These are phyloP conservation scores for Drosophila sproati DNA, from an alignment of 1,140 invertebrate genomes.

Conservation along the genomic window DNA sequence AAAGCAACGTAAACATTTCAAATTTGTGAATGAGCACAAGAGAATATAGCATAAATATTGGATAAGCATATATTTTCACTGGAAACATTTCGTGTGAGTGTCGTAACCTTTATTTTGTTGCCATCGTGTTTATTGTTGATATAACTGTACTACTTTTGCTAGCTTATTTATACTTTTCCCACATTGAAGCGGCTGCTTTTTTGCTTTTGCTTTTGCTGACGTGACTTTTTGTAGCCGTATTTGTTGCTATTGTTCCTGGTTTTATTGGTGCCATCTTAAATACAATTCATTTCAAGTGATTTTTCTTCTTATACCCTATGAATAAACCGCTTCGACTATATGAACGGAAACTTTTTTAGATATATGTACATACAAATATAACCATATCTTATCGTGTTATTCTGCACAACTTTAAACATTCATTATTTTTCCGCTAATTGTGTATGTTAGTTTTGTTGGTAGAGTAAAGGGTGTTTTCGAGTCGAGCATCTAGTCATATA, in stretches of 20 bases:
- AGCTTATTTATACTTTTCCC: conserved; percentile 69
- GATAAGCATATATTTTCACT: conserved; percentile 27
- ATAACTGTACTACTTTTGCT: conserved; percentile 65
- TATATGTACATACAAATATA: too few relatives aligned
- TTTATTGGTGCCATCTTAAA: conserved; percentile 72
- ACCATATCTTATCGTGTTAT: too few relatives aligned
- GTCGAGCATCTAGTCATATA: too few relatives aligned
- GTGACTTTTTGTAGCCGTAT: conserved; percentile 44
- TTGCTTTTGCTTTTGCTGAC: conserved; percentile 57
- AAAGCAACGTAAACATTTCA: neutral
- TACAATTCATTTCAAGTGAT: conserved; percentile 60
- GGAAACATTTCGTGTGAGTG: conserved; percentile 18
- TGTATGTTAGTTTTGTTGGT: conserved; percentile 8
- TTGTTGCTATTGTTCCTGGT: conserved; percentile 34
- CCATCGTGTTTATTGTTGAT: conserved; percentile 15
- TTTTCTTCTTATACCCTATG: conserved; percentile 9
- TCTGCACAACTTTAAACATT: neutral
- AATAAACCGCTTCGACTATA: too few relatives aligned
- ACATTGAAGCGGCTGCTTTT: conserved; percentile 48
- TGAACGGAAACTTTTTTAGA: too few relatives aligned
- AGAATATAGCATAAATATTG: conserved; percentile 38
- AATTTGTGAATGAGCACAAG: neutral
- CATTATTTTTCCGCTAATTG: neutral
- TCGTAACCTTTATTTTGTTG: conserved; percentile 43
- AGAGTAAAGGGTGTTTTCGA: neutral